These are phyloP conservation scores for Strigamia maritima DNA, from an alignment of 2,888 invertebrate species.

Conservation along the genomic window DNA sequence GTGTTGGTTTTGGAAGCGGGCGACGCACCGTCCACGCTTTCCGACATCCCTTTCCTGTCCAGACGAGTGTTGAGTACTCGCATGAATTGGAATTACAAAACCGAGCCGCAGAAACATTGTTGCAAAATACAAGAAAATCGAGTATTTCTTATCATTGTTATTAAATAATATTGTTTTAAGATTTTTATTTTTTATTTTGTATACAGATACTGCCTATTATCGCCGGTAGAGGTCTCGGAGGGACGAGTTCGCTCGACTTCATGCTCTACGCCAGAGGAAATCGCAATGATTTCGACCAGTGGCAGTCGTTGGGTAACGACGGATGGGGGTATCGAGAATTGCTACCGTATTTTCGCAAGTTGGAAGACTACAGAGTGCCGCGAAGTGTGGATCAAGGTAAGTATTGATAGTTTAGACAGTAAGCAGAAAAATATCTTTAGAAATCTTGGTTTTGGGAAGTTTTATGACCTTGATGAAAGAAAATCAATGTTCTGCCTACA, in stretches of 20 bases:
- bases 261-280: constrained; percentile 56
- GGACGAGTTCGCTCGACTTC: constrained; percentile 55
- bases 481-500: too few species aligned
- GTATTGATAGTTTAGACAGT: too few species aligned
- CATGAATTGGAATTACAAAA: background rate
- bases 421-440: too few species aligned
- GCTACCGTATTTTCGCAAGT: constrained; percentile 54
- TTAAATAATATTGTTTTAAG: too few species aligned
- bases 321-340: constrained; percentile 55
- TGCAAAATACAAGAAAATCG: background rate
- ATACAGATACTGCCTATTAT: constrained; percentile 43
- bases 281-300: constrained; percentile 54
- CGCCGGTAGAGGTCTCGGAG: constrained; percentile 53
- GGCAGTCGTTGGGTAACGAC: constrained; percentile 52
- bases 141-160: constrained; percentile 1
- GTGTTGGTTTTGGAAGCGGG: background rate
- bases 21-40: background rate
- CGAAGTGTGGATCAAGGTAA: background rate
- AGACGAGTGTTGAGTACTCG: background rate
- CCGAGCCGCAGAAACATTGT: background rate
- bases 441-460: too few species aligned
- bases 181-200: too few species aligned
- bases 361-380: constrained; percentile 48
- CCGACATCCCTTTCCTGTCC: background rate
- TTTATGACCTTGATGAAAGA: too few species aligned